Evolutionary conservation across 1,140 invertebrate species (phyloP), one percentile per base, ranked within the genome.

Genomic region (Drosophila aff.): DNA sequence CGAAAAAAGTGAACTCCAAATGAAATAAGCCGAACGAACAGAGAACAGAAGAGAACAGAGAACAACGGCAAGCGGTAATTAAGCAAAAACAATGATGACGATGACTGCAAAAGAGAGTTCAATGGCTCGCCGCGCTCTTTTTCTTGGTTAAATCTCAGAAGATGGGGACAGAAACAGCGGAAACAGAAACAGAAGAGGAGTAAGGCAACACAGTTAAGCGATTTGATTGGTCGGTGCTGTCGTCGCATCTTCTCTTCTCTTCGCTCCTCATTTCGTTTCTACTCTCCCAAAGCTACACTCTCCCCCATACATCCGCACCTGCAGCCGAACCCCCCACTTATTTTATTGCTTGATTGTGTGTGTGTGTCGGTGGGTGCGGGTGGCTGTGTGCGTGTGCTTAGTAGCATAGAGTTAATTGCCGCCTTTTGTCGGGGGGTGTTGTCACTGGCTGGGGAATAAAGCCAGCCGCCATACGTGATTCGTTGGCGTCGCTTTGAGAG

Each of bases 151-250:
- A 81, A 69, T 81, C 75, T 72, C 63, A 18, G 53, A 44, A 52
- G 66, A 72, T 85, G 66, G 46, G 46, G 68, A 33, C 28, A 44
- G 64, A 15, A 71, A 71, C 67, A 67, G 40, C 49, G 62, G 63
- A 71, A 71, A 55, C 44, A 59, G 75, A 49, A 73, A 58, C 63
- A 73, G 57, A 60, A 82, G 66, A 60, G 84, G 85, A 89, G 84
- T 68, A 76, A 68, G 72, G 84, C 85, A 81, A 67, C 78, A 63
- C 73, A 66, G 60, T 47, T 52, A 69, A 53, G 77, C 55, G 61
- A 69, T 81, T 84, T 90, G 84, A 89, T 89, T 89, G 84, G 84
- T 89, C 77, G 83, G 64, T 28, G 66, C 52, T 38, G 62, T 52
- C 44, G 28, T 59, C 61, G 74, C 62, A 60, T 78, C 76, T 79